phyloP scores from a whole-genome alignment of 2,888 invertebrate species.

The Terebella lapidaria region DNA sequence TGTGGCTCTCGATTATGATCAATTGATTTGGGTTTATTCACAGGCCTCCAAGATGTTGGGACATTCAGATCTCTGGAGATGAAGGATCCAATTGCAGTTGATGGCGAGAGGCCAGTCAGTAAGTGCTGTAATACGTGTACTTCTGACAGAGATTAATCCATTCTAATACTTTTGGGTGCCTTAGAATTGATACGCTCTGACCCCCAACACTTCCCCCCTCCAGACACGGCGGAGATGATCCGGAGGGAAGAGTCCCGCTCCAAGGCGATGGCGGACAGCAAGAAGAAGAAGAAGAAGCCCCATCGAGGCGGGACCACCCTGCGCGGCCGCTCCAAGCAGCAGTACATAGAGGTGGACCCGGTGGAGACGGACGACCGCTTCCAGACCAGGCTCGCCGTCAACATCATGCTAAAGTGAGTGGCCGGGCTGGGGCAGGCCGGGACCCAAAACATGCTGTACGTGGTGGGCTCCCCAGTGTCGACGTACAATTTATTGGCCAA shows the following conservation, averaged over 20 bases:
- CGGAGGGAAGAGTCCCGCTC: background rate
- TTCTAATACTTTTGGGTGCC: background rate
- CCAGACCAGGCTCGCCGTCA: background rate
- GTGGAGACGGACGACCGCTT: slow-evolving; percentile 14
- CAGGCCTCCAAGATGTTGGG: background rate
- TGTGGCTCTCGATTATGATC: too few relatives aligned
- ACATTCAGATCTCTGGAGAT: background rate
- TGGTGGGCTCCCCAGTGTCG: too few relatives aligned
- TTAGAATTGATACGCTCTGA: background rate
- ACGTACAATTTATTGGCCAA: too few relatives aligned
- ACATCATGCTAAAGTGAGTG: background rate
- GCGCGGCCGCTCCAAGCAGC: slow-evolving; percentile 7
- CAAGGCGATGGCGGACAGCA: background rate
- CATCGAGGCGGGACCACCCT: slow-evolving; percentile 8
- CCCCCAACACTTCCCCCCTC: background rate
- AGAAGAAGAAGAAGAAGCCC: background rate
- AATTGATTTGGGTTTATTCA: background rate
- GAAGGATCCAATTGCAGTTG: slow-evolving; percentile 11
- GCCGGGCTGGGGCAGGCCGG: too few relatives aligned
- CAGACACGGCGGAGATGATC: slow-evolving; percentile 6
- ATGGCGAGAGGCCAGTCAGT: slow-evolving; percentile 7
- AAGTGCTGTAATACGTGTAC: too few relatives aligned
- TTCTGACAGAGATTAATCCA: background rate
- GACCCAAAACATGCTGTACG: too few relatives aligned
- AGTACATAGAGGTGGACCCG: slow-evolving; percentile 18